Percentiles rank a stretch among this genome's conserved stretches.
Evolutionary conservation across 2,113 vertebrate species (phyloP).

Genomic region (Morone saxatilis): DNA sequence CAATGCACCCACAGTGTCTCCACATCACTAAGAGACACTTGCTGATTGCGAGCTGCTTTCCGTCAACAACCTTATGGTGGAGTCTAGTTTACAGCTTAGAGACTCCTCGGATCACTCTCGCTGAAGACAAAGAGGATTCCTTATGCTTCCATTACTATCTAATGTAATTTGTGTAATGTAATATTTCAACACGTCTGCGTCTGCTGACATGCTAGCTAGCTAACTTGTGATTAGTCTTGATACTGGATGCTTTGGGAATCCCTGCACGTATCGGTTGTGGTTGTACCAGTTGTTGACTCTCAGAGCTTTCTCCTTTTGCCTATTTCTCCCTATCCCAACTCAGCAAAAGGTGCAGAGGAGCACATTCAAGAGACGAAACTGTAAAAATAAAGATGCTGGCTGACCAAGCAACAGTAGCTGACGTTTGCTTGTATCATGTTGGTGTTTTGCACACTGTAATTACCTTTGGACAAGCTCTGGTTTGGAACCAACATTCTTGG

Average conservation of each 20-base stretch:
- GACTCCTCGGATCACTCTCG: conserved; percentile 69
- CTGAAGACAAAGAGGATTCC: conserved; percentile 73
- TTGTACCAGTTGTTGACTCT: conserved; percentile 48
- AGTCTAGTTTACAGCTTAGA: conserved; percentile 67
- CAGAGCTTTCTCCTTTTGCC: conserved; percentile 8
- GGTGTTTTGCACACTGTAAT: conserved; percentile 44
- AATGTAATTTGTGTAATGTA: conserved; percentile 78
- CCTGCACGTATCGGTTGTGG: conserved; percentile 56
- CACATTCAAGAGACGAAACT: not conserved
- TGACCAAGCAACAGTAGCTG: not conserved
- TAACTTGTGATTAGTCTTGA: conserved; percentile 71
- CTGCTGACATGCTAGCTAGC: conserved; percentile 69
- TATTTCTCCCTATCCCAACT: not conserved
- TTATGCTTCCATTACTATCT: conserved; percentile 75
- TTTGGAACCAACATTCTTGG: conserved; percentile 38
- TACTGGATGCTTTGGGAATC: conserved; percentile 72
- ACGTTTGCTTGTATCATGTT: conserved; percentile 32
- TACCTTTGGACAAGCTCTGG: conserved; percentile 27
- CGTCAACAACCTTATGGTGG: conserved; percentile 63
- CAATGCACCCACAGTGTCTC: conserved; percentile 46
- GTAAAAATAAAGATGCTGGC: conserved; percentile 27
- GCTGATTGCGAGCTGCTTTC: conserved; percentile 58
- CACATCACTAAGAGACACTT: conserved; percentile 49
- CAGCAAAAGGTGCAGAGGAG: conserved; percentile 7
- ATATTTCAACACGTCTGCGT: conserved; percentile 73